phyloP scores from a whole-genome alignment of 64 coral and sea anemone species.

The Montipora sp. region DNA sequence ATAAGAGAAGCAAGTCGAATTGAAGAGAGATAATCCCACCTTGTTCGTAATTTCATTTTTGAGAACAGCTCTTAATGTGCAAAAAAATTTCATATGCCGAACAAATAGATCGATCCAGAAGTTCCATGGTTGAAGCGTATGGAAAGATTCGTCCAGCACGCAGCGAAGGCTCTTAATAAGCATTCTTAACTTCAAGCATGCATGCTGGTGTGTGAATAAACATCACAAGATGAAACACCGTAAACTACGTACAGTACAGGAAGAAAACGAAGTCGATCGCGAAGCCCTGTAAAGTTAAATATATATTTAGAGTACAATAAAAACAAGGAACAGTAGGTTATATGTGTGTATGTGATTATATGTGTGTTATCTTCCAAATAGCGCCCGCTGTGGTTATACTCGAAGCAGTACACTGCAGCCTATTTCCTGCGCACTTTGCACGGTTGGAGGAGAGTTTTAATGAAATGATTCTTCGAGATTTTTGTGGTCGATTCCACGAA shows the following conservation, averaged over 20 bases:
- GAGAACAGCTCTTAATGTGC: constrained; percentile 26
- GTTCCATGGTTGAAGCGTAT: constrained; percentile 25
- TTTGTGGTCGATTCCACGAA: constrained; percentile 28
- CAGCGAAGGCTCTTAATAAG: constrained; percentile 17
- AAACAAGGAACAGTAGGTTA: background rate
- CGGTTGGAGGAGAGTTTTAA: constrained; percentile 19
- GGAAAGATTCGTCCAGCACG: constrained; percentile 3
- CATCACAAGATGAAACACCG: background rate
- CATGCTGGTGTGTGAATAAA: constrained; percentile 1
- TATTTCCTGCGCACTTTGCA: background rate
- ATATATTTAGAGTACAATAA: background rate
- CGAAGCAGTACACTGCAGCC: background rate
- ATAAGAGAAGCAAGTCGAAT: background rate
- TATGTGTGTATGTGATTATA: too few relatives aligned
- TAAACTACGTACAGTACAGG: background rate
- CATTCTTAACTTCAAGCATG: constrained; percentile 39
- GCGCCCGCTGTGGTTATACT: background rate
- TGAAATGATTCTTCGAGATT: constrained; percentile 25
- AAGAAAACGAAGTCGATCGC: background rate
- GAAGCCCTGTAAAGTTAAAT: too few relatives aligned
- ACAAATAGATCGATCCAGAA: constrained; percentile 19
- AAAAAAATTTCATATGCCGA: constrained; percentile 39
- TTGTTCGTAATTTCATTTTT: constrained; percentile 22
- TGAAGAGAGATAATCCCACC: background rate
- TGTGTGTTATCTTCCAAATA: background rate